Percentiles rank a stretch among this genome's conserved stretches.
phyloP scores from a whole-genome alignment of 2,888 invertebrate species.

The Lumbricus terrestris region DNA sequence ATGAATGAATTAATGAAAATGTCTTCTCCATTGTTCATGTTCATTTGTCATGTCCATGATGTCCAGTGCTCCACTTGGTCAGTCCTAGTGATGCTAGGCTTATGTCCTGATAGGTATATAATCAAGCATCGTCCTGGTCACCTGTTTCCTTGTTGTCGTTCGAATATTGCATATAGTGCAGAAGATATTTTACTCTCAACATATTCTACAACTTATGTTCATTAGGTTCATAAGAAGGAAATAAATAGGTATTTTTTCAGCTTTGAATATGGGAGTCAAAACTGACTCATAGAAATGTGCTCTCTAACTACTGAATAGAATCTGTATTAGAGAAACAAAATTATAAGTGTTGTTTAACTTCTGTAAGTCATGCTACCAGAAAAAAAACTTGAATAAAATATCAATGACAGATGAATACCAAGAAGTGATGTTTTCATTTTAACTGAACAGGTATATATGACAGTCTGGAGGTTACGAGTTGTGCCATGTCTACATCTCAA shows the following conservation, averaged over 20 bases:
- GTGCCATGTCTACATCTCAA: not conserved
- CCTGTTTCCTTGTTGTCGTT: too few species aligned
- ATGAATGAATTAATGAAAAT: too few species aligned
- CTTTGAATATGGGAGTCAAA: not conserved
- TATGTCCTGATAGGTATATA: too few species aligned
- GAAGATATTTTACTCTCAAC: not conserved
- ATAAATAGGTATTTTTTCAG: not conserved
- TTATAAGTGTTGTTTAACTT: not conserved
- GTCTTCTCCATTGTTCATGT: too few species aligned
- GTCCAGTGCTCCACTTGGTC: too few species aligned
- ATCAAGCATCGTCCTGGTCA: too few species aligned
- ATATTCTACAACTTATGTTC: not conserved
- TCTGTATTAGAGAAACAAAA: not conserved
- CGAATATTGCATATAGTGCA: not conserved
- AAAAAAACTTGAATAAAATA: not conserved
- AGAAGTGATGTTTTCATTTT: not conserved
- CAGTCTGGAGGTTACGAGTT: not conserved
- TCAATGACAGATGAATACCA: not conserved
- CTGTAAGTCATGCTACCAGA: not conserved
- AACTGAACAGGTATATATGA: not conserved
- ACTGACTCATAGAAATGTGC: not conserved
- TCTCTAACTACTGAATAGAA: too few species aligned
- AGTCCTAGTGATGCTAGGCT: too few species aligned
- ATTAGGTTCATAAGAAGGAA: not conserved
- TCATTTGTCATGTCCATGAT: too few species aligned